phyloP scores from a whole-genome alignment of 2,888 invertebrate species.

The Apocheima hispidaria region DNA sequence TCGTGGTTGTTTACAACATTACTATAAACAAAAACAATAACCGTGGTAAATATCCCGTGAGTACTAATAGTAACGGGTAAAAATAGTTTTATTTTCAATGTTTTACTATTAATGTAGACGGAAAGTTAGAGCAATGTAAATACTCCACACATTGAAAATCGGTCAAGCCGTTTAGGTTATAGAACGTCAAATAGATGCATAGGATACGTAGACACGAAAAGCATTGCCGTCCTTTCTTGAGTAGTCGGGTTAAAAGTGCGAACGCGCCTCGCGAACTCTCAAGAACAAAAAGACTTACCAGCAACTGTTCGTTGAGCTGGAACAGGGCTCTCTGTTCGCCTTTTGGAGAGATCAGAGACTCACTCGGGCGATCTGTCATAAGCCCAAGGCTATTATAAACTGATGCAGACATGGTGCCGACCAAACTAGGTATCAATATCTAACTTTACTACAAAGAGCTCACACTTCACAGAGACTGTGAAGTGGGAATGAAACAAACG shows the following conservation, averaged over 20 bases:
- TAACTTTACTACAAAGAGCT: constrained; percentile 29
- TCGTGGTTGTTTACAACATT: too few relatives aligned
- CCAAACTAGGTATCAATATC: constrained; percentile 9
- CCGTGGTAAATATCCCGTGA: too few relatives aligned
- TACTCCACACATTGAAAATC: too few relatives aligned
- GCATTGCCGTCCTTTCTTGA: too few relatives aligned
- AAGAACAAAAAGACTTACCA: constrained; percentile 82
- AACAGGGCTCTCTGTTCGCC: constrained; percentile 87
- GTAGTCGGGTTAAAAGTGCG: not conserved
- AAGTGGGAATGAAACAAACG: constrained; percentile 60
- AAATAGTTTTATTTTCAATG: too few relatives aligned
- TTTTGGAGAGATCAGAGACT: constrained; percentile 87
- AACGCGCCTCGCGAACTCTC: not conserved
- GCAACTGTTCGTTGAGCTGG: constrained; percentile 85
- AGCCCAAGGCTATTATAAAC: constrained; percentile 59
- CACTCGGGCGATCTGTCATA: constrained; percentile 87
- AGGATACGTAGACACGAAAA: too few relatives aligned
- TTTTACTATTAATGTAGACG: too few relatives aligned
- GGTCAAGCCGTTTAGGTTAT: too few relatives aligned
- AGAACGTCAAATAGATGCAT: too few relatives aligned
- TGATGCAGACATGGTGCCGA: constrained; percentile 58
- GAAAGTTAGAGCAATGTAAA: too few relatives aligned
- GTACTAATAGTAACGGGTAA: too few relatives aligned
- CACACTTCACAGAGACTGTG: constrained; percentile 76
- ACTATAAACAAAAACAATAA: too few relatives aligned